These are phyloP conservation scores for Pyralis farinalis DNA, from an alignment of 2,888 invertebrate species.

Conservation along the genomic window DNA sequence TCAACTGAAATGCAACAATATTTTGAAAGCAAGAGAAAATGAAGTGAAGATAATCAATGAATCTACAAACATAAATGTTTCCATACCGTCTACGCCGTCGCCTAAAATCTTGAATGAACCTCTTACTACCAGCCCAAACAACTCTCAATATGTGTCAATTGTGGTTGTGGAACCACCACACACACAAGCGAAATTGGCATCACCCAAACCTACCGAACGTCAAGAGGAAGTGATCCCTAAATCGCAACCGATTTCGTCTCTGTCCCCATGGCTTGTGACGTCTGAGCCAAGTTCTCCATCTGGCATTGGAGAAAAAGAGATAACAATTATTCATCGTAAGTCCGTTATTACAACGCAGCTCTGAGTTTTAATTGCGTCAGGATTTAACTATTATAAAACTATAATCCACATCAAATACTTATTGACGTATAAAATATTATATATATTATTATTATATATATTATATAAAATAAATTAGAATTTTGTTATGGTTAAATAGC, in stretches of 20 bases:
- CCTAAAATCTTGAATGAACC: slow-evolving; percentile 79
- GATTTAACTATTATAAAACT: no score
- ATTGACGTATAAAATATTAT: no score
- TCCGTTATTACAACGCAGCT: slow-evolving; percentile 94
- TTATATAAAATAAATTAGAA: no score
- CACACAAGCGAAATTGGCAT: slow-evolving; percentile 51
- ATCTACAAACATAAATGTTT: slow-evolving; percentile 62
- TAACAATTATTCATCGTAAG: slow-evolving; percentile 88
- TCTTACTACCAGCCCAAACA: slow-evolving; percentile 57
- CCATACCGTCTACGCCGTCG: slow-evolving; percentile 70
- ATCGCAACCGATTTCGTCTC: slow-evolving; percentile 83
- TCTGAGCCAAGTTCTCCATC: slow-evolving; percentile 85
- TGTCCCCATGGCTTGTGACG: slow-evolving; percentile 92
- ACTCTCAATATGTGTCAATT: slow-evolving; percentile 74
- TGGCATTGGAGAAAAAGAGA: slow-evolving; percentile 82
- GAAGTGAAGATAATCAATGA: slow-evolving; percentile 73
- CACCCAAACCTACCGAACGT: slow-evolving; percentile 72
- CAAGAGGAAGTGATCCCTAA: slow-evolving; percentile 76
- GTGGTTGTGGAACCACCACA: slow-evolving; percentile 72
- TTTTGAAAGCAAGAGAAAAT: slow-evolving; percentile 89
- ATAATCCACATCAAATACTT: no score
- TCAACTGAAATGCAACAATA: slow-evolving; percentile 94
- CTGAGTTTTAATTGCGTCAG: no score
- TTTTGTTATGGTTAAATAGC: no score
- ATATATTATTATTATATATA: no score